Conservation (phyloP, 2,888 invertebrate genomes). For the Drosophila multiciliata region DNA sequence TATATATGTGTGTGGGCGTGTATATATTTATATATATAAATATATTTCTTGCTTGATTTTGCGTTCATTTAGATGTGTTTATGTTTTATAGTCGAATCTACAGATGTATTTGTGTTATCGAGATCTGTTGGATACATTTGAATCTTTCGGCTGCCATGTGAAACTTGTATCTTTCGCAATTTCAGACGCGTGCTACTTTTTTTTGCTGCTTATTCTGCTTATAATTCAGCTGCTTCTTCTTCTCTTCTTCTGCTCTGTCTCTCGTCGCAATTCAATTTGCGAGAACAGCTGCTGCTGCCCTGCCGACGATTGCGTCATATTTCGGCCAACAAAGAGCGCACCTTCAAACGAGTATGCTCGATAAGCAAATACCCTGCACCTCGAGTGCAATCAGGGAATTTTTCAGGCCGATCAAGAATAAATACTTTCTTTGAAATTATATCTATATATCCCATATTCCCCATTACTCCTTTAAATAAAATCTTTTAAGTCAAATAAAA, state of each 20-base stretch:
- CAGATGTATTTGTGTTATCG: slow-evolving; percentile 18
- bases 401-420: background rate
- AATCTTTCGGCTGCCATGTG: slow-evolving; percentile 48
- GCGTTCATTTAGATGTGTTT: slow-evolving; percentile 30
- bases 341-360: background rate
- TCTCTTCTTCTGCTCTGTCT: background rate
- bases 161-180: slow-evolving; percentile 17
- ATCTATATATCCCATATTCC: background rate
- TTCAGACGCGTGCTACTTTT: slow-evolving; percentile 23
- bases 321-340: background rate
- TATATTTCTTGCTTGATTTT: background rate
- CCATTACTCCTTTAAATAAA: background rate
- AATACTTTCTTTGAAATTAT: background rate
- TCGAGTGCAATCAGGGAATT: background rate
- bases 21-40: background rate
- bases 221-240: background rate
- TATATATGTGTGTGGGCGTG: background rate
- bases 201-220: background rate
- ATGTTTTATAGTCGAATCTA: slow-evolving; percentile 3
- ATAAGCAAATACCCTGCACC: background rate
- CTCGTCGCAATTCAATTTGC: background rate
- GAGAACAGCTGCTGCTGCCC: background rate
- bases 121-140: slow-evolving; percentile 40
- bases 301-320: background rate
- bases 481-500: background rate